Percentiles rank a stretch among this genome's conserved stretches.
Evolutionary conservation across 2,888 invertebrate species (phyloP).

Genomic region (Leucophenga montana): DNA sequence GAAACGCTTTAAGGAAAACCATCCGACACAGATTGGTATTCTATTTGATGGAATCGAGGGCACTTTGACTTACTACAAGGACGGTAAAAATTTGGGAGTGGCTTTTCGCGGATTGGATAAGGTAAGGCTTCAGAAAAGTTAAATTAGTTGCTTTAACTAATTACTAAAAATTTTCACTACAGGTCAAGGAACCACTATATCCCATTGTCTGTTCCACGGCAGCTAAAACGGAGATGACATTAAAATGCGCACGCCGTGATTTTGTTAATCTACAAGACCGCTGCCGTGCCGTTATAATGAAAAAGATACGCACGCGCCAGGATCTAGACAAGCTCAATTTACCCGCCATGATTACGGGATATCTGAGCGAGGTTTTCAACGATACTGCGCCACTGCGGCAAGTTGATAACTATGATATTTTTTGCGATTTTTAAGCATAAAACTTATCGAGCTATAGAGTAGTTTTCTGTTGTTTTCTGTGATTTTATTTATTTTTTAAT

Average conservation of each 20-base stretch:
- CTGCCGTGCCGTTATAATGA: slow-evolving; percentile 78
- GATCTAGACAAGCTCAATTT: slow-evolving; percentile 76
- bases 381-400: slow-evolving; percentile 70
- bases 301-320: slow-evolving; percentile 73
- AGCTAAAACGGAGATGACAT: slow-evolving; percentile 82
- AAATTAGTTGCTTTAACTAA: not conserved
- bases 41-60: slow-evolving; percentile 81
- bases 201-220: slow-evolving; percentile 83
- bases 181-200: slow-evolving; percentile 78
- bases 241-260: slow-evolving; percentile 77
- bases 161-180: slow-evolving; percentile 10
- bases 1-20: slow-evolving; percentile 81
- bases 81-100: slow-evolving; percentile 80
- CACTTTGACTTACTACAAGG: slow-evolving; percentile 82
- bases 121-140: slow-evolving; percentile 47
- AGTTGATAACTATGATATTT: slow-evolving; percentile 72
- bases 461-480: not conserved
- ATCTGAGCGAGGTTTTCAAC: slow-evolving; percentile 76
- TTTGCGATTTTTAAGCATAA: slow-evolving; percentile 62
- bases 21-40: slow-evolving; percentile 79
- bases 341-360: slow-evolving; percentile 76
- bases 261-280: slow-evolving; percentile 81
- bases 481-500: not conserved
- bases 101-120: slow-evolving; percentile 80
- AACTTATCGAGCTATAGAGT: not conserved